Evolutionary conservation across 2,888 invertebrate genomes (phyloP).

Genomic region (Nomada ferruginata): DNA sequence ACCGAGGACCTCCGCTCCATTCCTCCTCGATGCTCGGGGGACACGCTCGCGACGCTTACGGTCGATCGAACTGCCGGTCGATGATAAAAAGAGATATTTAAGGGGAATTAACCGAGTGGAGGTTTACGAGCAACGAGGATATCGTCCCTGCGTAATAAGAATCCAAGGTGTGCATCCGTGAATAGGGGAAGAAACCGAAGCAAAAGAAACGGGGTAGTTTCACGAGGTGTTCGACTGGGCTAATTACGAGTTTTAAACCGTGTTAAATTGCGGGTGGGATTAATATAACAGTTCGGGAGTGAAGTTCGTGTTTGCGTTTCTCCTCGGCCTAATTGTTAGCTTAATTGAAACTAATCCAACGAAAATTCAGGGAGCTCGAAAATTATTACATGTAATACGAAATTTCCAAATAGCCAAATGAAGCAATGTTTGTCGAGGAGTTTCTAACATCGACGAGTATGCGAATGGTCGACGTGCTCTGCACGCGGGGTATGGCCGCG

Average conservation of each 20-base stretch:
- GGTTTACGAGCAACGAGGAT: neutral
- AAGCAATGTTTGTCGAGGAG: neutral
- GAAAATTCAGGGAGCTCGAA: too few species aligned
- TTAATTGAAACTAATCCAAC: too few species aligned
- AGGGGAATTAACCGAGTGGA: constrained; percentile 19
- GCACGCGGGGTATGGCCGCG: constrained; percentile 50
- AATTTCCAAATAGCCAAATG: neutral
- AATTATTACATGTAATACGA: too few species aligned
- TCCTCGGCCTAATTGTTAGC: too few species aligned
- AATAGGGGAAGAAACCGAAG: neutral
- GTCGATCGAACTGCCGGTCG: constrained; percentile 25
- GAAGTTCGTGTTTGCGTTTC: too few species aligned
- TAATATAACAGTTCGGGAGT: too few species aligned
- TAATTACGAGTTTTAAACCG: too few species aligned
- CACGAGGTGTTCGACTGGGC: too few species aligned
- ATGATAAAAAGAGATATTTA: constrained; percentile 23
- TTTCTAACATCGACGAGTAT: constrained; percentile 11
- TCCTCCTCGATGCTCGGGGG: constrained; percentile 17
- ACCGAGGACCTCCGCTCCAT: constrained; percentile 46
- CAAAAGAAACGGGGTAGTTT: neutral
- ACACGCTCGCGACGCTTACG: constrained; percentile 37
- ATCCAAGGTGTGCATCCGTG: neutral
- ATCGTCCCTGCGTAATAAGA: constrained; percentile 14
- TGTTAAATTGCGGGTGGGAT: too few species aligned
- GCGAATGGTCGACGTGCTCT: neutral